Evolutionary conservation across 2,888 invertebrate genomes (phyloP).

Genomic region (Agrotis segetum): DNA sequence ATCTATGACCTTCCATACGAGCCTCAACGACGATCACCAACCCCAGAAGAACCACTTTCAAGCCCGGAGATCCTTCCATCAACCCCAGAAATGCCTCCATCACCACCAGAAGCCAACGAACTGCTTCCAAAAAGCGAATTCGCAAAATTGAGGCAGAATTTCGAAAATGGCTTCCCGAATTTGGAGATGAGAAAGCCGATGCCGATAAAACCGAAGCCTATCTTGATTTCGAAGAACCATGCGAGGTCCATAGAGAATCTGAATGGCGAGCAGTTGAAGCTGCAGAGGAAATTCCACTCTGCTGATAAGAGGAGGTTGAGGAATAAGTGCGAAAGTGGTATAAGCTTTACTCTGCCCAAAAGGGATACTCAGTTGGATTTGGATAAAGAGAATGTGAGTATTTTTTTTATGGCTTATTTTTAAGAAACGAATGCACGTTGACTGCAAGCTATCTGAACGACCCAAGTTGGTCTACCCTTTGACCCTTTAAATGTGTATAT

Average conservation of each 20-base stretch:
- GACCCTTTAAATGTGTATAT: too few species aligned
- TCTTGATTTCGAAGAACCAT: constrained; percentile 67
- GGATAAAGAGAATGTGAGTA: constrained; percentile 87
- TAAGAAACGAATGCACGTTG: too few species aligned
- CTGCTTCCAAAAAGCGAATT: constrained; percentile 66
- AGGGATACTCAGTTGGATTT: constrained; percentile 80
- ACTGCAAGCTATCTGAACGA: too few species aligned
- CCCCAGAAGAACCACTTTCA: constrained; percentile 39
- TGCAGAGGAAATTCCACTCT: constrained; percentile 74
- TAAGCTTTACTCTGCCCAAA: constrained; percentile 73
- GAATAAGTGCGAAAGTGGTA: constrained; percentile 60
- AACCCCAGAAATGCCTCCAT: background rate
- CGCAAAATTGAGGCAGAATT: constrained; percentile 79
- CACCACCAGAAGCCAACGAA: background rate
- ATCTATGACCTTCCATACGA: constrained; percentile 85
- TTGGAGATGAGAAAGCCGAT: constrained; percentile 61
- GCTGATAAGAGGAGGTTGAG: constrained; percentile 75
- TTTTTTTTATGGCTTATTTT: background rate
- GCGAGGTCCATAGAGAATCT: constrained; percentile 66
- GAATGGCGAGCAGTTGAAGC: constrained; percentile 65
- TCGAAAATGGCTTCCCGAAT: constrained; percentile 73
- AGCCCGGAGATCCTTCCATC: background rate
- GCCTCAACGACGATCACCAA: constrained; percentile 23
- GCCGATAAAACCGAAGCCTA: constrained; percentile 71
- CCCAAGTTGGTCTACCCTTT: too few species aligned